These are phyloP conservation scores for Dyspetes luteomarginatus DNA, from an alignment of 2,888 invertebrate genomes.

Conservation along the genomic window DNA sequence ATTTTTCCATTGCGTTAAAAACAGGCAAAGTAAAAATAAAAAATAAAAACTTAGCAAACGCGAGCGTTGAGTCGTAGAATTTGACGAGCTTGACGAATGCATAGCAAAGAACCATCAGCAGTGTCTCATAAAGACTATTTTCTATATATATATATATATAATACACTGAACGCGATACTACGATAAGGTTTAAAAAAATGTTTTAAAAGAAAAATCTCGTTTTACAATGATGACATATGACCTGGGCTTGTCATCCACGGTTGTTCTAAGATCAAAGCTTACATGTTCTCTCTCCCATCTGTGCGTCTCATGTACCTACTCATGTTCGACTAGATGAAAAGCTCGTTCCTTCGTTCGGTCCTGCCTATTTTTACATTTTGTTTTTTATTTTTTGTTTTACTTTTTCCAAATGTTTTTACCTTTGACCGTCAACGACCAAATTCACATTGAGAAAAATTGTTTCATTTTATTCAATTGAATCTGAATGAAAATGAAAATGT, in stretches of 20 bases:
- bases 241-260: neutral
- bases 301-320: neutral
- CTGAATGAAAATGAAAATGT: no score
- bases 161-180: neutral
- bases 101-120: neutral
- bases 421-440: no score
- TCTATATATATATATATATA: no score
- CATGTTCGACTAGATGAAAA: neutral
- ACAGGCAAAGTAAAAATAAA: no score
- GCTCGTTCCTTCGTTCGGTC: no score
- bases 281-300: neutral
- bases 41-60: neutral
- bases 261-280: neutral
- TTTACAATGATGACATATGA: neutral
- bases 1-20: neutral
- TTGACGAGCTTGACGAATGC: neutral
- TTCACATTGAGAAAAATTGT: no score
- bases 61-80: neutral
- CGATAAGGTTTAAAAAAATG: neutral
- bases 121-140: no score
- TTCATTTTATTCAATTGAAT: no score
- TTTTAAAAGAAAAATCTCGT: neutral
- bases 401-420: neutral
- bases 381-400: no score
- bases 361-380: no score